Conservation (phyloP, 2,797 vertebrate species). For the Notoglanidium macrostoma region DNA sequence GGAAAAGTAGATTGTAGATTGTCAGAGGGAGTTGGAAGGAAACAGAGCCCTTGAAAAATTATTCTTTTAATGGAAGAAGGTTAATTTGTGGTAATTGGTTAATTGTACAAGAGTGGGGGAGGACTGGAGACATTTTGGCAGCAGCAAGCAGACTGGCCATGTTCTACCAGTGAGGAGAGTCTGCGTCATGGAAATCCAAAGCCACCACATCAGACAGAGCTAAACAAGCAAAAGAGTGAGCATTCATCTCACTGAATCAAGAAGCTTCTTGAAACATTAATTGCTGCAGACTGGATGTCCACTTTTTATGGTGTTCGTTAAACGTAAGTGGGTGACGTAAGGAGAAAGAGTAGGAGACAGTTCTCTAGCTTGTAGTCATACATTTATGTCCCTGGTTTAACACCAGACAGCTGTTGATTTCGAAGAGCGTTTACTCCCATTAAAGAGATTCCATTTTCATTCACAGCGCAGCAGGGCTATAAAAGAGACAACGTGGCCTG, state of each 20-base stretch:
- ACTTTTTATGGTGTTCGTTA: conserved; percentile 45
- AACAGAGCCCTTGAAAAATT: conserved; percentile 34
- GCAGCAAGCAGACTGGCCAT: conserved; percentile 56
- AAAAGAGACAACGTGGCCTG: conserved; percentile 38
- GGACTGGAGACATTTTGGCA: conserved; percentile 62
- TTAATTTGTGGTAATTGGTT: conserved; percentile 70
- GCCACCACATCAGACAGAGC: conserved; percentile 49
- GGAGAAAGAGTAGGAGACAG: not conserved
- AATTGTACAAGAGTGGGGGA: conserved; percentile 61
- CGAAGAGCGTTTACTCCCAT: conserved; percentile 33
- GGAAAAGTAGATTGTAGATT: conserved; percentile 52
- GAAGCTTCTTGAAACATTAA: conserved; percentile 55
- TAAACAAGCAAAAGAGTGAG: conserved; percentile 54
- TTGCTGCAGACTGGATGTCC: conserved; percentile 51
- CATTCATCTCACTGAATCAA: conserved; percentile 53
- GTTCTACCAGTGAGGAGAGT: conserved; percentile 53
- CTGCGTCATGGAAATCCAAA: conserved; percentile 45
- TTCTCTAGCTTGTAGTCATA: not conserved
- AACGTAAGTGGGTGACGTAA: not conserved
- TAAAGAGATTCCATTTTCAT: conserved; percentile 46
- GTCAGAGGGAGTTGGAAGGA: conserved; percentile 37
- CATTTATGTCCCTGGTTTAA: not conserved
- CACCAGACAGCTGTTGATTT: conserved; percentile 19
- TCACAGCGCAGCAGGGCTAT: not conserved
- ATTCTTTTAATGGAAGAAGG: conserved; percentile 53